These are phyloP conservation scores for Auanema freiburgensis DNA, from an alignment of 2,888 invertebrate species.

Conservation along the genomic window DNA sequence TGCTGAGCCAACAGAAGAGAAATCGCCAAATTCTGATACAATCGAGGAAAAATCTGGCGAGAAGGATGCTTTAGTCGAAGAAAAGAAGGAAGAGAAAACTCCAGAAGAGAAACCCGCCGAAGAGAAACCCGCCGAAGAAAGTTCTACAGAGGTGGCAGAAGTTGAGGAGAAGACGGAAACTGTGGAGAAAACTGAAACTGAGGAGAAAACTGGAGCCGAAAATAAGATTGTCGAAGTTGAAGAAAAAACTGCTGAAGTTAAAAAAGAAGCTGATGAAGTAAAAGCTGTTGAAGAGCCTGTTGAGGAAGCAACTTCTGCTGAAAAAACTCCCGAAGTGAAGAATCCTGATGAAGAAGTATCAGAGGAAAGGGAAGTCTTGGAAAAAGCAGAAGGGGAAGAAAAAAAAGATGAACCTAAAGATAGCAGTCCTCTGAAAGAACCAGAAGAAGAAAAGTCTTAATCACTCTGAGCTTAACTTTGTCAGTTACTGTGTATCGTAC, in stretches of 20 bases:
- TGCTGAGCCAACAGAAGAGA: too few relatives aligned
- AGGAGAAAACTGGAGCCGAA: too few relatives aligned
- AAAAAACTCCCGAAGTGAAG: too few relatives aligned
- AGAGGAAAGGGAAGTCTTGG: not conserved
- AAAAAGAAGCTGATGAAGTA: not conserved
- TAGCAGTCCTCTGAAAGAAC: too few relatives aligned
- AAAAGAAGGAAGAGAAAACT: conserved; percentile 6
- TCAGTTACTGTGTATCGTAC: too few relatives aligned
- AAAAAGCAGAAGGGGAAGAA: conserved; percentile 9
- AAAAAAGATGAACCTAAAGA: not conserved
- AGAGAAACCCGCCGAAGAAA: conserved; percentile 3
- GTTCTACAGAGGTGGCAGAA: not conserved
- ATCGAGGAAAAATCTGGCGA: not conserved
- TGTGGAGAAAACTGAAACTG: too few relatives aligned
- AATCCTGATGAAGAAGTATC: too few relatives aligned
- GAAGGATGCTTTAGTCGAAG: not conserved
- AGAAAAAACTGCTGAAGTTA: conserved; percentile 5
- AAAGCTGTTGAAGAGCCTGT: conserved; percentile 1
- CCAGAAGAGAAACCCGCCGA: conserved; percentile 1
- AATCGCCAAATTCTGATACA: not conserved
- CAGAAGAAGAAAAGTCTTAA: too few relatives aligned
- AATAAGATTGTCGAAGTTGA: too few relatives aligned
- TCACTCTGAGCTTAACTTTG: too few relatives aligned
- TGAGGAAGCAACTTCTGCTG: too few relatives aligned
- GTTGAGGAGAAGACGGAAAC: not conserved